Percentiles rank a stretch among this genome's conserved stretches.
Conservation (phyloP, 1,140 invertebrate species). For the Diplogasteroides magnus region DNA sequence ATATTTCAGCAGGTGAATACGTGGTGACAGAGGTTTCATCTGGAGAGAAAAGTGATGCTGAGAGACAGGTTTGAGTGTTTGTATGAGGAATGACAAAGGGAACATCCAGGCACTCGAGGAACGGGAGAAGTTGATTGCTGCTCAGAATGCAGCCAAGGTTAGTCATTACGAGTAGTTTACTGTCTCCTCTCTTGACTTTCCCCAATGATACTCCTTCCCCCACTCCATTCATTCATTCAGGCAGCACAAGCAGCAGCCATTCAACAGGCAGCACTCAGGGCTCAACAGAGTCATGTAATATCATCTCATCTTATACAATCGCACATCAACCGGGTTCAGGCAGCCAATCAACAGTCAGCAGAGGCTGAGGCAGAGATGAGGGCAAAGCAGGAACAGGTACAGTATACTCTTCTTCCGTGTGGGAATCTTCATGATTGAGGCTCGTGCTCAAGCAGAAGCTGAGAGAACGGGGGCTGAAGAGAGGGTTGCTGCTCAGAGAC, state of each 20-base stretch:
- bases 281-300: not conserved
- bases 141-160: slow-evolving; percentile 27
- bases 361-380: slow-evolving; percentile 14
- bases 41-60: slow-evolving; percentile 17
- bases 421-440: slow-evolving; percentile 2
- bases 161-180: slow-evolving; percentile 10
- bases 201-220: not conserved
- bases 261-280: slow-evolving; percentile 22
- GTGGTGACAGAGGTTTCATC: slow-evolving; percentile 9
- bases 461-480: slow-evolving; percentile 12
- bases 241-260: slow-evolving; percentile 26
- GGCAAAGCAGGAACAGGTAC: slow-evolving; percentile 5
- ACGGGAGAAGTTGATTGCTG: slow-evolving; percentile 22
- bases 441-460: slow-evolving; percentile 10
- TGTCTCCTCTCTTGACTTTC: not conserved
- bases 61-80: slow-evolving; percentile 7
- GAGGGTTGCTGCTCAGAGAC: not conserved
- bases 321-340: not conserved
- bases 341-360: not conserved
- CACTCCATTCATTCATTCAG: slow-evolving; percentile 15
- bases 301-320: not conserved
- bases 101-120: slow-evolving; percentile 21
- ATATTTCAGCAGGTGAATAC: slow-evolving; percentile 23
- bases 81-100: not conserved
- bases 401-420: not conserved